Evolutionary conservation across 2,888 invertebrate species (phyloP), one percentile per base, ranked within the genome.

Genomic region (Allygus modestus): DNA sequence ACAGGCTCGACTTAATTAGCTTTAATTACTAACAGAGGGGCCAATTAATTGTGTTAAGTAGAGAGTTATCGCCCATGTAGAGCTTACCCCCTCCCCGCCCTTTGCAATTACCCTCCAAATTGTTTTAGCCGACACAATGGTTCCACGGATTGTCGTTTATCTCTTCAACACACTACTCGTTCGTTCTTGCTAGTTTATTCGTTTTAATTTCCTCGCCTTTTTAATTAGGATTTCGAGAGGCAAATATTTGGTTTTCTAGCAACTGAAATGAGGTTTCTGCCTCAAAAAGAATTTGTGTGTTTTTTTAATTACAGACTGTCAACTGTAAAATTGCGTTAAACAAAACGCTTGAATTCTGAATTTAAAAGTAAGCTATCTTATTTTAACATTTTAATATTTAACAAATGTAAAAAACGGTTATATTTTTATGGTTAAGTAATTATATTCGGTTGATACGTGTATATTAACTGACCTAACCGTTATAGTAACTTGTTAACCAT

Each of bases 1-100:
- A 83, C 75, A 51, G 75, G 85, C 71, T 83, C 69, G 85, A 86
- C 85, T 85, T 87, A 87, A 87, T 87, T 87, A 87, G 87, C 84
- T 86, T 87, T 86, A 86, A 87, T 87, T 87, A 87, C 86, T 83
- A 81, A 81, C 75, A 81, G 85, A 82, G 81, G 82, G 77, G 69
- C 75, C 79, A 79, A 81, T 79, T 71, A 71, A 81, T 79, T 81
- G 81, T 81, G 69, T 81, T 84, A 84, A 79, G 79, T 79, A 71
- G 84, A 79, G 84, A 81, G 79, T 84, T 84, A 81, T 84, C 84
- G 84, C 84, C 65, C 84, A 75, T 75, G 83, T 83, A 79, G 79
- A 58, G 79, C 79, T 79, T 58, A 79, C 54, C 51, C 31, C 58
- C 20, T 28, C 37, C 20, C 58, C 28, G 5, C 20, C 73, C 41